Base-by-base conservation (phyloP, 2,113 vertebrate genomes). In the Archilochus colubris region DNA sequence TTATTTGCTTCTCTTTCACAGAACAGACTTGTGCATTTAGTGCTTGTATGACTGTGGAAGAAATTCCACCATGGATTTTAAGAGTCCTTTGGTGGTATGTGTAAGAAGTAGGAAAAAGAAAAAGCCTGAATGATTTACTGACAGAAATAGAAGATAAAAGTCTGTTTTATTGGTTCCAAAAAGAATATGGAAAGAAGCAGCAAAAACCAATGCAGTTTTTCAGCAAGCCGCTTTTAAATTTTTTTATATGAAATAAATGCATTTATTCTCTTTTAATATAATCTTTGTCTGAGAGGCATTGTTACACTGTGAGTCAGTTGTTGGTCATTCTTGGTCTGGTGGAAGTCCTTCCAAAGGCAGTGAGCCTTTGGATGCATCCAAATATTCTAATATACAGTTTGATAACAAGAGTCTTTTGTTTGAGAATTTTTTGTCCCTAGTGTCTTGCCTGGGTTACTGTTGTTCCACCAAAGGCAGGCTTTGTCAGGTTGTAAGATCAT, bases 391-490 rank as follows among this genome's bases (percentile, higher is more conserved):
- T 16, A 51, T 7, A 36, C 5, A 27, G 9, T 44, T 55, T 61
- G 44, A 18, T 22, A 80, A 9, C 11, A 27, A 55, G 19, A 57
- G 3, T 27, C 10, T 33, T 51, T 64, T 69, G 13, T 44, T 11
- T n/a, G 21, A 74, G 17, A 64, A 46, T 20, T 73, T 73, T 89
- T 74, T 73, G 30, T 31, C 25, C 15, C 17, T 8, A 53, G 3
- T 3, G 38, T 54, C 36, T 87, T 46, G 12, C 24, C 12, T 0
- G 0, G 7, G 5, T n/a, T 82, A 31, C 8, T 74, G 4, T 50
- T 87, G 18, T 40, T 67, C 28, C 15, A 54, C n/a, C n/a, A n/a
- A n/a, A 33, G 5, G 2, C 17, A 58, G 18, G 40, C 8, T 64
- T 89, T 86, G 3, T 24, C 7, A 24, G 11, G 7, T 54, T 59